These are phyloP conservation scores for Pseudolaguvia tuberculata DNA, from an alignment of 2,113 vertebrate genomes.

Conservation along the genomic window DNA sequence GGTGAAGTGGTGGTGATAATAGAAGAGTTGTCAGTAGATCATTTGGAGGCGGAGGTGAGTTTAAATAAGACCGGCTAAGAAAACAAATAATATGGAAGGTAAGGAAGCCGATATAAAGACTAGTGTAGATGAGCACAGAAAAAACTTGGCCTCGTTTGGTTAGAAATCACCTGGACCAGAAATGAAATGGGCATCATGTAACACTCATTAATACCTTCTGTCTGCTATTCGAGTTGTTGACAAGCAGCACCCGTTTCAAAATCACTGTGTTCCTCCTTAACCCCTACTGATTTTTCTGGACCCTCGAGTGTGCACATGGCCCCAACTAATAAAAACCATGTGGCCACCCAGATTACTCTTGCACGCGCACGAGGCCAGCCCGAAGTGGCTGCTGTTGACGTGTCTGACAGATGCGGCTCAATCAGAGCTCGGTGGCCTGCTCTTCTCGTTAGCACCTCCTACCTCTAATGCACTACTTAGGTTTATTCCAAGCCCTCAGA, in stretches of 20 bases:
- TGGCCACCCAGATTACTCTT: slow-evolving; percentile 22
- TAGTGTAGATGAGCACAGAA: neutral
- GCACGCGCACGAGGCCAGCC: slow-evolving; percentile 22
- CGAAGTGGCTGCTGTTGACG: neutral
- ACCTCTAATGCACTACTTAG: neutral
- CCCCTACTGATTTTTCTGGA: neutral
- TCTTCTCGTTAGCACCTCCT: slow-evolving; percentile 45
- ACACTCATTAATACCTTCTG: slow-evolving; percentile 31
- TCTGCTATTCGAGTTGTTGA: slow-evolving; percentile 46
- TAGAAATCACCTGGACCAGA: slow-evolving; percentile 28
- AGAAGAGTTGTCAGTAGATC: neutral
- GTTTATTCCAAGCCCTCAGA: neutral
- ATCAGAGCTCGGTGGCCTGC: slow-evolving; percentile 4
- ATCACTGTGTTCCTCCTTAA: slow-evolving; percentile 52
- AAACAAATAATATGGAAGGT: neutral
- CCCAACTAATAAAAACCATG: slow-evolving; percentile 44
- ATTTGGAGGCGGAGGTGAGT: neutral
- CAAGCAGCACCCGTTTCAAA: slow-evolving; percentile 44
- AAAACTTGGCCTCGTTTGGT: neutral
- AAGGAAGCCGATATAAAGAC: neutral
- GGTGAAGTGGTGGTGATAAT: neutral
- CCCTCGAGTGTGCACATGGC: neutral
- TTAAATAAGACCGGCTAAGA: neutral
- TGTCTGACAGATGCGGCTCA: slow-evolving; percentile 14
- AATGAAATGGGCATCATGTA: slow-evolving; percentile 49